phyloP scores from a whole-genome alignment of 2,888 invertebrate genomes.

The Acanthococcus lagerstroemiae region DNA sequence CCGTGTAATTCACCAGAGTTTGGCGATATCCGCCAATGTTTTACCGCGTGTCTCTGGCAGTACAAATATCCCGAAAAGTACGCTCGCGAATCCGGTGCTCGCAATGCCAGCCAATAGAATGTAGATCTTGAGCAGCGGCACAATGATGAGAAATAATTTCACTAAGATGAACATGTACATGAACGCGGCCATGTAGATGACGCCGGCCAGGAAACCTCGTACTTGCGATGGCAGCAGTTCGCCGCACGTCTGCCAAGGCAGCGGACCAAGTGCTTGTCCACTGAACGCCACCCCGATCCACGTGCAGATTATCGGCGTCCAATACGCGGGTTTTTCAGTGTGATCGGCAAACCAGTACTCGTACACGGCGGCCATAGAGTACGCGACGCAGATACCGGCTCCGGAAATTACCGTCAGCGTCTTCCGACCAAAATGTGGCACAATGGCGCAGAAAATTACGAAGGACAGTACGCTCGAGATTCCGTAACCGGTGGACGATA shows the following conservation, averaged over 20 bases:
- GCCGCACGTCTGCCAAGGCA: constrained; percentile 7
- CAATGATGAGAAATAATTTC: constrained; percentile 56
- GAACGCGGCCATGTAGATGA: constrained; percentile 57
- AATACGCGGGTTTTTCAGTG: constrained; percentile 39
- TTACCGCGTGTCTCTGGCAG: constrained; percentile 61
- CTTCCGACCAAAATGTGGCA: constrained; percentile 53
- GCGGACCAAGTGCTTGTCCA: constrained; percentile 58
- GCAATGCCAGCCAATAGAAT: constrained; percentile 55
- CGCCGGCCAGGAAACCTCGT: constrained; percentile 3
- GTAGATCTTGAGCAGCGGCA: constrained; percentile 43
- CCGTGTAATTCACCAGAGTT: background rate
- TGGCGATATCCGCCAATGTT: constrained; percentile 43
- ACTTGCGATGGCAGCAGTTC: constrained; percentile 7
- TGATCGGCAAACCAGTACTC: constrained; percentile 37
- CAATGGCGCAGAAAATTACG: constrained; percentile 54
- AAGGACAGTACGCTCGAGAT: constrained; percentile 56
- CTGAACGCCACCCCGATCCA: constrained; percentile 59
- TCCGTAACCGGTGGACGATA: constrained; percentile 58
- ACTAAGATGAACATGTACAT: constrained; percentile 57
- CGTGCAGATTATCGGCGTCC: constrained; percentile 50
- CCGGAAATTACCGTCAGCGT: constrained; percentile 56
- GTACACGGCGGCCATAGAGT: constrained; percentile 42
- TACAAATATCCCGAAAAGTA: constrained; percentile 51
- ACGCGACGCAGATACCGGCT: constrained; percentile 52
- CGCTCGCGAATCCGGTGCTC: constrained; percentile 50